Percentiles rank a stretch among this genome's conserved stretches.
Conservation (phyloP, 2,888 invertebrate genomes). For the Xestia c-nigrum region DNA sequence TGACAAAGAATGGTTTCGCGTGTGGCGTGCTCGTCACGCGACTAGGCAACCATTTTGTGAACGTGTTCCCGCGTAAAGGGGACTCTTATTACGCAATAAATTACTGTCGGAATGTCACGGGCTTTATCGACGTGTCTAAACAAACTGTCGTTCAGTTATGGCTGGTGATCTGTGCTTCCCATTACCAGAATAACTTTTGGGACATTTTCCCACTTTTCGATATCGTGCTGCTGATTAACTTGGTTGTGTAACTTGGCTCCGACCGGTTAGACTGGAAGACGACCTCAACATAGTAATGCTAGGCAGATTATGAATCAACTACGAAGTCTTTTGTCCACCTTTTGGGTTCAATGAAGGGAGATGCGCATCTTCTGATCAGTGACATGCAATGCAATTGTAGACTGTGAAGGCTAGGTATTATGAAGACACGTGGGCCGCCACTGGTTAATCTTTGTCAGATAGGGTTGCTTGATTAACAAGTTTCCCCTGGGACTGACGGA, state of each 20-base stretch:
- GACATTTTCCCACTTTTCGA: background rate
- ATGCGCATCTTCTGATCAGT: background rate
- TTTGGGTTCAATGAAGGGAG: background rate
- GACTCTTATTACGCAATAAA: slow-evolving; percentile 61
- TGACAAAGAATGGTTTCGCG: slow-evolving; percentile 64
- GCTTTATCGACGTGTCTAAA: slow-evolving; percentile 57
- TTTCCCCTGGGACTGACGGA: background rate
- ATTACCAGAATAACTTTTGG: slow-evolving; percentile 24
- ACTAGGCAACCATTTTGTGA: slow-evolving; percentile 51
- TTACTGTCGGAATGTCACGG: slow-evolving; percentile 62
- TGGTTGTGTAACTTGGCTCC: background rate
- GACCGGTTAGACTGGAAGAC: background rate
- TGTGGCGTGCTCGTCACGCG: slow-evolving; percentile 56
- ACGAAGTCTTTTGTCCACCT: background rate
- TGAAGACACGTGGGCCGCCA: too few relatives aligned
- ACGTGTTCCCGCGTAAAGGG: slow-evolving; percentile 57
- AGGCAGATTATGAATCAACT: background rate
- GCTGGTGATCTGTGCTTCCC: slow-evolving; percentile 27
- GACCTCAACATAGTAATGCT: background rate
- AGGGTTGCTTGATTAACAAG: background rate
- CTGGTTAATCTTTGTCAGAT: background rate
- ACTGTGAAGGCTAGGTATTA: background rate
- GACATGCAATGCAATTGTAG: background rate
- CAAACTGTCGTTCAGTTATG: slow-evolving; percentile 36
- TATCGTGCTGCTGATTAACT: background rate